Percentiles rank a stretch among this genome's conserved stretches.
Evolutionary conservation across 1,140 invertebrate species (phyloP).

Genomic region (Streblospio benedicti): DNA sequence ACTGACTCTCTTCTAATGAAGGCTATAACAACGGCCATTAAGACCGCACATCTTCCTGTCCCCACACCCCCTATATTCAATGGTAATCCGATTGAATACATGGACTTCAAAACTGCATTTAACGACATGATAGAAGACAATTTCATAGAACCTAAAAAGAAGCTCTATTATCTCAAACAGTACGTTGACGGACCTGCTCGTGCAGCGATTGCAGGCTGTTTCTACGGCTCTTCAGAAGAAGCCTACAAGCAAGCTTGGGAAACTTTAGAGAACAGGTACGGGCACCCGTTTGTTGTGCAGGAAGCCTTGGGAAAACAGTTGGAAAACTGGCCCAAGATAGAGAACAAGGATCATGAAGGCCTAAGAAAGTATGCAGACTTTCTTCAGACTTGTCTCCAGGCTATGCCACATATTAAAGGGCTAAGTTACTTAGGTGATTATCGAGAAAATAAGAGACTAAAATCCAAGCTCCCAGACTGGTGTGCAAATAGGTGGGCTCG

Average conservation of each 20-base stretch:
- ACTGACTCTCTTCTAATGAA: no score
- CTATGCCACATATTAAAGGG: conserved; percentile 12
- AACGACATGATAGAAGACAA: background rate
- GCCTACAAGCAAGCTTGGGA: background rate
- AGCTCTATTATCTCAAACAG: conserved; percentile 5
- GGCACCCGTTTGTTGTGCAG: background rate
- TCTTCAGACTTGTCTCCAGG: conserved; percentile 18
- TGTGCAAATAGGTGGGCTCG: conserved; percentile 15
- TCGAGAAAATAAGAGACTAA: conserved; percentile 22
- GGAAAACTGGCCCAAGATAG: conserved; percentile 11
- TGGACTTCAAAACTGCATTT: conserved; percentile 6
- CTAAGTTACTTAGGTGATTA: conserved; percentile 20
- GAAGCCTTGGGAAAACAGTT: conserved; percentile 8
- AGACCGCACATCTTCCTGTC: conserved; percentile 13
- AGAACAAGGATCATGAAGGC: conserved; percentile 3
- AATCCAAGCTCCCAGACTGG: conserved; percentile 24
- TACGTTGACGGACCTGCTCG: conserved; percentile 6
- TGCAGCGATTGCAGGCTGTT: background rate
- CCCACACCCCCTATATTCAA: conserved; percentile 21
- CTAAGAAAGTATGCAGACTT: conserved; percentile 22
- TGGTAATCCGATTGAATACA: conserved; percentile 20
- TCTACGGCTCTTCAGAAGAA: no score
- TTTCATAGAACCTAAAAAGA: background rate
- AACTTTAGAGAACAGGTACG: background rate
- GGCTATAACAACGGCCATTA: no score